Base-by-base conservation (phyloP, 2,113 vertebrate genomes). In the Lipophrys pholis region DNA sequence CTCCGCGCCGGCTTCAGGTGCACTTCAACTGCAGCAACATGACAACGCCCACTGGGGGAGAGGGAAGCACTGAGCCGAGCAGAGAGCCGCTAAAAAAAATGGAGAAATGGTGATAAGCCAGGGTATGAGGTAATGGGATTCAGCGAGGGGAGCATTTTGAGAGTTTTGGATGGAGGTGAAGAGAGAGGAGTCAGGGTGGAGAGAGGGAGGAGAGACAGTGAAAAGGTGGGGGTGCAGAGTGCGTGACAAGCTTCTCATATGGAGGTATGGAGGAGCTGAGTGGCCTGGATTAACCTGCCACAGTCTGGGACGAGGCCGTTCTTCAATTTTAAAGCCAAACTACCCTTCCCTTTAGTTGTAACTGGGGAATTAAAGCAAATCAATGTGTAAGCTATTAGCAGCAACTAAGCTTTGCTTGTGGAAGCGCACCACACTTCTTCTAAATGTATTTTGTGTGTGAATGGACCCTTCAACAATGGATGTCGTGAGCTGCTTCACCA, bases 231-330 rank as follows among this genome's bases (percentile, higher is more conserved):
- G 69, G 38, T 45, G 57, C 16, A 11, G 69, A 55, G 41, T 45
- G 60, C 15, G 50, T 80, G 76, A 65, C 64, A 43, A 56, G 16
- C n/a, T 39, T 69, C 16, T 48, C 43, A 43, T 6, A 7, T 77
- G 54, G 66, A 60, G 61, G 64, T 59, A 77, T 45, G 21, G 49
- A 75, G 43, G 16, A 57, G 53, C 46, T 52, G 43, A 43, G 43
- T 62, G 55, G 48, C 68, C 83, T 69, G 35, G 50, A 52, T 73
- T 82, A 82, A 84, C 84, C 78, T 80, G 60, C 66, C 67, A 54
- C 8, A 39, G 59, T 70, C 68, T 67, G 30, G n/a, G 11, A 67
- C 49, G 11, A 5, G 42, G 60, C 39, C 43, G 35, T 53, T 58
- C 52, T 35, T 55, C 17, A 9, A 10, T 63, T 74, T 69, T 30